Percentiles rank a stretch among this genome's conserved stretches.
phyloP scores from a whole-genome alignment of 2,888 invertebrate species.

The Marasmarcha lunaedactyla region DNA sequence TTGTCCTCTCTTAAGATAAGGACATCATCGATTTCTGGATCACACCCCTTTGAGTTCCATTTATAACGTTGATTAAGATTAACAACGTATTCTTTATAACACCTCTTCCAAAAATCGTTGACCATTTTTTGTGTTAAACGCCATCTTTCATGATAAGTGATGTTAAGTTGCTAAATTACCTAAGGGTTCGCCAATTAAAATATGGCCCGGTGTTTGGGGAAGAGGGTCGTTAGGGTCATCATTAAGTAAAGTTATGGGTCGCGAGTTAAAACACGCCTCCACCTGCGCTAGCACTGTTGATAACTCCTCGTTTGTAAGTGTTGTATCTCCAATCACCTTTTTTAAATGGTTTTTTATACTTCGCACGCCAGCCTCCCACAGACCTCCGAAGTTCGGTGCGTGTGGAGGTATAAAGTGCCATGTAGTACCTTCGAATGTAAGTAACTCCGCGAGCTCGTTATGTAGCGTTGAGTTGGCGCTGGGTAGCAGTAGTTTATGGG shows the following conservation, averaged over 20 bases:
- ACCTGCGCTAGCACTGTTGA: no score
- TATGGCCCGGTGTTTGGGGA: slow-evolving; percentile 16
- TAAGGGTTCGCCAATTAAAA: slow-evolving; percentile 17
- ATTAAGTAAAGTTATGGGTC: slow-evolving; percentile 6
- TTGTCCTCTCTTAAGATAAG: slow-evolving; percentile 13
- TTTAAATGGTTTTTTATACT: no score
- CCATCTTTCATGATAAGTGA: slow-evolving; percentile 13
- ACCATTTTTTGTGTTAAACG: slow-evolving; percentile 16
- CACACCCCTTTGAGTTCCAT: no score
- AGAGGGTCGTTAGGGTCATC: slow-evolving; percentile 14
- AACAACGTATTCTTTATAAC: slow-evolving; percentile 17
- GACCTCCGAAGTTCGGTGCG: no score
- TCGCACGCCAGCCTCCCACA: no score
- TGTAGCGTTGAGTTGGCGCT: neutral
- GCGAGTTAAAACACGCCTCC: no score
- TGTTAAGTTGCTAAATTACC: slow-evolving; percentile 6
- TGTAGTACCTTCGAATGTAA: slow-evolving; percentile 3
- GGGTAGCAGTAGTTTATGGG: neutral
- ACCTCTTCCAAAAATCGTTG: slow-evolving; percentile 17
- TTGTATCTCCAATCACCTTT: no score
- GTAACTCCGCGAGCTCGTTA: neutral
- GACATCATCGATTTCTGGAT: slow-evolving; percentile 6
- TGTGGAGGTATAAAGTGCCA: no score
- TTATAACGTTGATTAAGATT: slow-evolving; percentile 4
- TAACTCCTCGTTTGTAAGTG: no score